Percentiles rank a stretch among this genome's conserved stretches.
Conservation (phyloP, 1,140 invertebrate genomes). For the Heliconius himera region DNA sequence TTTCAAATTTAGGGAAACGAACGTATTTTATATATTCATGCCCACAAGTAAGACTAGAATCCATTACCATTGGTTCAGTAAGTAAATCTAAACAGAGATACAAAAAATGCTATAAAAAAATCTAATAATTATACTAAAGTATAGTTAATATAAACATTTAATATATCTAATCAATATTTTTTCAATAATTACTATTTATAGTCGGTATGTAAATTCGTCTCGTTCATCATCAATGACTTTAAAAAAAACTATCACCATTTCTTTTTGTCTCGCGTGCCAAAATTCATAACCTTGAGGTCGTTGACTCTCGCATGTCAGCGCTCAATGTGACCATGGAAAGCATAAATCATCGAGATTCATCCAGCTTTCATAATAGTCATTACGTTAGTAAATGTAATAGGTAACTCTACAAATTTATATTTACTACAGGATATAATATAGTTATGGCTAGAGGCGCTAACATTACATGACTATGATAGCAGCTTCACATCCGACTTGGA, state of each 20-base stretch:
- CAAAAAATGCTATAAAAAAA: no score
- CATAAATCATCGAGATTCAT: constrained; percentile 30
- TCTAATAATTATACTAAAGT: no score
- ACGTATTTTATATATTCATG: not conserved
- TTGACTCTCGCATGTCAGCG: constrained; percentile 43
- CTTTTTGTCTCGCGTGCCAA: constrained; percentile 49
- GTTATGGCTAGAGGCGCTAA: not conserved
- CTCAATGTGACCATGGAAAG: constrained; percentile 21
- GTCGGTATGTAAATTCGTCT: not conserved
- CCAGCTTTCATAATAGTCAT: constrained; percentile 6
- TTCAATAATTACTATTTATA: not conserved
- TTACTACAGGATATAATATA: not conserved
- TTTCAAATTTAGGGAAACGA: not conserved
- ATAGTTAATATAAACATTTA: no score
- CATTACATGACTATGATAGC: no score
- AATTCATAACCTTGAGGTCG: constrained; percentile 49
- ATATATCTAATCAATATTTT: no score
- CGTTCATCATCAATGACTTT: not conserved
- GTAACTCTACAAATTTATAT: not conserved
- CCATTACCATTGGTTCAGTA: not conserved
- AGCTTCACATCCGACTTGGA: no score
- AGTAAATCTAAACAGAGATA: not conserved
- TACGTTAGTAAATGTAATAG: not conserved
- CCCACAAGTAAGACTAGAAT: not conserved
- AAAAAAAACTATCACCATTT: not conserved